Base-by-base conservation (phyloP, 53 echinoderm and acorn worm species). In the Astropecten irregularis region DNA sequence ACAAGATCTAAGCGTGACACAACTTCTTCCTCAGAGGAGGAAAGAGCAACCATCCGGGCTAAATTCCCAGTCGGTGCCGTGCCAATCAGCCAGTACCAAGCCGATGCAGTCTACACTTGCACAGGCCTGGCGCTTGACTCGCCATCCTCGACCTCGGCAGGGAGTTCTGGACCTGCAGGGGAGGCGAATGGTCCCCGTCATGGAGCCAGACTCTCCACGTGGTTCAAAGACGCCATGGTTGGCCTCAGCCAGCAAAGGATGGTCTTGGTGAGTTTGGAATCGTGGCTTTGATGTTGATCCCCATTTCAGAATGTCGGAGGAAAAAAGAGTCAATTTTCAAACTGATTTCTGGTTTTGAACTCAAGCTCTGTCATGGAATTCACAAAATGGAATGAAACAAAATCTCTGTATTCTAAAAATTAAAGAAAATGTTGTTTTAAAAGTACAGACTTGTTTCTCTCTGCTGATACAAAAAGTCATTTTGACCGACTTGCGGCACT, bases 141-240 rank as follows among this genome's bases (percentile, higher is more conserved):
- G 23, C 3, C 42, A 18, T 29, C 46, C 21, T 15, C 8, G 21
- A 28, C 33, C 31, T 13, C 4, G 16, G 60, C 33, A 44, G 73
- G 8, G 27, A 51, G 36, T 33, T 22, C 15, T 48, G 51, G 9
- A 33, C 18, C 18, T 0, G 70, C 32, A 13, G 56, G 18, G 29
- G 44, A 22, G 46, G 56, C 28, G 18, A 40, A 66, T 23, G 36
- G 56, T 59, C 20, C 11, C 0, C 22, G 67, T 32, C 7, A 51
- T n/a, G 38, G n/a, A 1, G 47, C 44, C 33, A 70, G 25, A 36
- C 84, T 88, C 47, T 91, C 91, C 16, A 73, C 40, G 32, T 91
- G 91, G 91, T 91, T 91, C 68, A 88, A 54, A 33, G 71, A 88
- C 4, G 83, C 83, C 18, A 91, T 91, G 91, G 22, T 84, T 40